Conservation (phyloP, 2,797 vertebrate species). For the Gallinago solitaria region DNA sequence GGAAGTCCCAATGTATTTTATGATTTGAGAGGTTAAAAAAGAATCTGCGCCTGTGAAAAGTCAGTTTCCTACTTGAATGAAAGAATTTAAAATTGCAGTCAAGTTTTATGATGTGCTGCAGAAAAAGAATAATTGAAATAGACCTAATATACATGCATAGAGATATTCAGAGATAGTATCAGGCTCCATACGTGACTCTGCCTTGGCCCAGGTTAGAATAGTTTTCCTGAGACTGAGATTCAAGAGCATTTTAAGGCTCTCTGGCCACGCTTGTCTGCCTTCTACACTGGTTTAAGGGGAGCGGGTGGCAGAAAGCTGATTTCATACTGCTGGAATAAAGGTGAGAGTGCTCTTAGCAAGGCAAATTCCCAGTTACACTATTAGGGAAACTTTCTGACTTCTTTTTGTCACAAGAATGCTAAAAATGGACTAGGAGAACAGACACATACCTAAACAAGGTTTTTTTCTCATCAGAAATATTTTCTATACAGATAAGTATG, state of each 20-base stretch:
- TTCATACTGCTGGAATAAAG: not conserved
- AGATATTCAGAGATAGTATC: not conserved
- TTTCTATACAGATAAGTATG: not conserved
- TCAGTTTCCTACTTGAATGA: not conserved
- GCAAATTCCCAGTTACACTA: not conserved
- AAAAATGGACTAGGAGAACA: not conserved
- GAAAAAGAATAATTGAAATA: conserved; percentile 1
- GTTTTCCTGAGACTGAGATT: not conserved
- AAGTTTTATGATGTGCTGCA: not conserved
- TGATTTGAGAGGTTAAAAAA: not conserved
- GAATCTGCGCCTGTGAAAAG: not conserved
- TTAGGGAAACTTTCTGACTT: not conserved
- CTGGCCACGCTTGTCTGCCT: not conserved
- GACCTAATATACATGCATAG: not conserved
- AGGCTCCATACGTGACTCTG: not conserved
- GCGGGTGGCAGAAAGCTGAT: not conserved
- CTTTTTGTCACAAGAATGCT: not conserved
- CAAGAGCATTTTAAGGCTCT: not conserved
- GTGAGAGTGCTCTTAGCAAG: not conserved
- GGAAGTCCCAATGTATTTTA: not conserved
- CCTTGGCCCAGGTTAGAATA: not conserved
- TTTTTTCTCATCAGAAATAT: not conserved
- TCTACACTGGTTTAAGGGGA: not conserved
- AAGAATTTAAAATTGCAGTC: not conserved
- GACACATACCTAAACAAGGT: not conserved